A percentile compares a stretch with the other conserved stretches of the same genome.
phyloP scores from a whole-genome alignment of 2,797 vertebrate genomes.

The Chlorospingus semifuscus region DNA sequence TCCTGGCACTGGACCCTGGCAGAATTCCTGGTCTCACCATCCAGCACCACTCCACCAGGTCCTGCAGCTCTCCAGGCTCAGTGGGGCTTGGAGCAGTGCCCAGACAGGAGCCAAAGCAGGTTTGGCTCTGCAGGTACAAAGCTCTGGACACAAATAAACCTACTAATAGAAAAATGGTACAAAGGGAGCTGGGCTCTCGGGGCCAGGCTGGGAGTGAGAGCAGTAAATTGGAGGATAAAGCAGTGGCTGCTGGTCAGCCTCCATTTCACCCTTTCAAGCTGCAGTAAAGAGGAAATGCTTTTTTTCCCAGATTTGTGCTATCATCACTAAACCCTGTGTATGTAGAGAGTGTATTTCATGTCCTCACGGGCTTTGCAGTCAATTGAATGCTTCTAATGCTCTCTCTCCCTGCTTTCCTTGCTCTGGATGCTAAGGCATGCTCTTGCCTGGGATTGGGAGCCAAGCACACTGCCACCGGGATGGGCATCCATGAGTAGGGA shows the following conservation, averaged over 20 bases:
- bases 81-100: rapidly evolving
- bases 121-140: neutral
- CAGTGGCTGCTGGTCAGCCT: neutral
- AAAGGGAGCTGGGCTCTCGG: neutral
- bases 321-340: neutral
- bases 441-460: rapidly evolving
- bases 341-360: neutral
- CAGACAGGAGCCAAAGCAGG: neutral
- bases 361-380: neutral
- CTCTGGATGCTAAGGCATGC: rapidly evolving
- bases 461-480: rapidly evolving
- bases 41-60: neutral
- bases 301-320: neutral
- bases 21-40: neutral
- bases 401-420: neutral
- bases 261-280: neutral
- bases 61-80: neutral
- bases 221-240: conserved; percentile 49
- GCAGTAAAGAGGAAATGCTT: neutral
- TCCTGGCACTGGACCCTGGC: neutral
- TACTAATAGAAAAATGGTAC: neutral
- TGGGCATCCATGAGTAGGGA: neutral
- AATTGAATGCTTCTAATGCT: neutral
- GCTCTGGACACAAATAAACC: conserved; percentile 13
- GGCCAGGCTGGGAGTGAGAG: conserved; percentile 12